These are phyloP conservation scores for Crossocerus cetratus DNA, from an alignment of 2,888 invertebrate species.

Conservation along the genomic window DNA sequence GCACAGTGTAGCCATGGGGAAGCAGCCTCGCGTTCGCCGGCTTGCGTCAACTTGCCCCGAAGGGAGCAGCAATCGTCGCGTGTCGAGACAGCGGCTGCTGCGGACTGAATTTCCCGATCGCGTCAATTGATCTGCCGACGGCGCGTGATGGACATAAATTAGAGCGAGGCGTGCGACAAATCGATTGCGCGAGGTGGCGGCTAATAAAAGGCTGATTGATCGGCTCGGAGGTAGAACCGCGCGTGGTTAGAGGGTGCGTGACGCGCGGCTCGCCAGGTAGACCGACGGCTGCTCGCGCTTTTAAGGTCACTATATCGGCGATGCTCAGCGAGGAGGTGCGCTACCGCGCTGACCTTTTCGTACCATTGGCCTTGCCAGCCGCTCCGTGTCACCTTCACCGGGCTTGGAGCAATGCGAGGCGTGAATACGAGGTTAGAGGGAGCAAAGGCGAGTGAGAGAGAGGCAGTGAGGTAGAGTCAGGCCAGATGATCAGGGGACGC, in stretches of 20 bases:
- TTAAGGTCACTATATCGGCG: slow-evolving; percentile 27
- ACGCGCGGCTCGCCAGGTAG: no score
- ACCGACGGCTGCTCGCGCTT: background rate
- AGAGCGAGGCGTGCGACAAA: background rate
- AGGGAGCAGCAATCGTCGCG: no score
- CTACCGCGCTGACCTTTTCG: slow-evolving; percentile 50
- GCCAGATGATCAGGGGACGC: background rate
- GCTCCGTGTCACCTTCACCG: slow-evolving; percentile 52
- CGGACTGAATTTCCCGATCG: no score
- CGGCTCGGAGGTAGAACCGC: no score
- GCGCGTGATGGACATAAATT: background rate
- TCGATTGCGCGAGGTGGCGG: slow-evolving; percentile 11
- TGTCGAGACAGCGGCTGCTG: no score
- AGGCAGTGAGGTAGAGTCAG: slow-evolving; percentile 3
- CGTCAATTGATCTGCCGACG: no score
- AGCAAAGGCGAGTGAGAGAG: background rate
- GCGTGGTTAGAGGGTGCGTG: no score
- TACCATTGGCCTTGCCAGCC: slow-evolving; percentile 50
- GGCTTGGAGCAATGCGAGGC: slow-evolving; percentile 3
- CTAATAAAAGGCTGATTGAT: slow-evolving; percentile 1
- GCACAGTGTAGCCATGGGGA: no score
- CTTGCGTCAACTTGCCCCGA: no score
- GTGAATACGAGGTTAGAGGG: slow-evolving; percentile 19
- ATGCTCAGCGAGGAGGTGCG: slow-evolving; percentile 32
- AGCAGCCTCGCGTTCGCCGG: no score